Evolutionary conservation across 1,140 invertebrate genomes (phyloP).

Genomic region (Samia ricini): DNA sequence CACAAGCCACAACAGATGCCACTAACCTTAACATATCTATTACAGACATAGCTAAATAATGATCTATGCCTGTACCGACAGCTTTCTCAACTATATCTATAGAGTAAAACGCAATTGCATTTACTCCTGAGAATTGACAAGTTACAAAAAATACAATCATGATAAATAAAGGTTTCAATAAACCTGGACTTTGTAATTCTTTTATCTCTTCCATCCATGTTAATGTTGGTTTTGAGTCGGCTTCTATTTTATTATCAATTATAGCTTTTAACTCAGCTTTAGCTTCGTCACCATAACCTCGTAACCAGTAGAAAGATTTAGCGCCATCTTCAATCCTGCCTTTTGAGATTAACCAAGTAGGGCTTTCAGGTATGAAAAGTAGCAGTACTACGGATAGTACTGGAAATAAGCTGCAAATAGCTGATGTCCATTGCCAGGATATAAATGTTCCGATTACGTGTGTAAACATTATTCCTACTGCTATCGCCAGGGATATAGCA

Average conservation of each 20-base stretch:
- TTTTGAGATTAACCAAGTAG: conserved; percentile 82
- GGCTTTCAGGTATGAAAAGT: conserved; percentile 83
- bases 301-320: conserved; percentile 74
- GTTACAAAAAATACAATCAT: conserved; percentile 80
- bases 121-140: conserved; percentile 81
- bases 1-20: conserved; percentile 78
- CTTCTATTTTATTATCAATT: conserved; percentile 59
- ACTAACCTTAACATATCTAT: conserved; percentile 84
- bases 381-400: conserved; percentile 69
- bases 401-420: conserved; percentile 75
- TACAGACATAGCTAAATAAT: conserved; percentile 80
- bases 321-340: conserved; percentile 74
- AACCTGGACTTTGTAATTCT: conserved; percentile 65
- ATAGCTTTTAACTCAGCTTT: conserved; percentile 72
- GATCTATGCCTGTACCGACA: conserved; percentile 75
- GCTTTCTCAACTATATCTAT: conserved; percentile 80
- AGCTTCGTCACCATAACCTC: conserved; percentile 73
- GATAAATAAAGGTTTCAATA: conserved; percentile 79
- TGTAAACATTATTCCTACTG: conserved; percentile 76
- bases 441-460: conserved; percentile 81
- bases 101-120: conserved; percentile 86
- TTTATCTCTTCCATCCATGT: conserved; percentile 52
- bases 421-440: conserved; percentile 79
- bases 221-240: conserved; percentile 46
- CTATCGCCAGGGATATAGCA: conserved; percentile 75